Evolutionary conservation across 2,888 invertebrate species (phyloP).

Genomic region (Nemotelus nigrinus): DNA sequence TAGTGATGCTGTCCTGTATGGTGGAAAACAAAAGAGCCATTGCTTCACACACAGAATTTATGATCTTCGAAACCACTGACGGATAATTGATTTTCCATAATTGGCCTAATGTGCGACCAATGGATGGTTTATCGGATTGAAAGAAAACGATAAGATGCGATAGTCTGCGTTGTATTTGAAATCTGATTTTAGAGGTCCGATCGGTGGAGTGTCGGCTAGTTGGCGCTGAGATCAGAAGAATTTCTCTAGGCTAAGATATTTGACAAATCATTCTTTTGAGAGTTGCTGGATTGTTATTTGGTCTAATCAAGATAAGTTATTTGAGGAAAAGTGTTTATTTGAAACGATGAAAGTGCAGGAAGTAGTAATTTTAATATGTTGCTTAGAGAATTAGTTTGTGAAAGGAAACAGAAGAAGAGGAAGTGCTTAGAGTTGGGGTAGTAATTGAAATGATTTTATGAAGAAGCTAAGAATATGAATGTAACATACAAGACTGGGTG

Average conservation of each 20-base stretch:
- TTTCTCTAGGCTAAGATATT: neutral
- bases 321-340: too few species aligned
- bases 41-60: slow-evolving; percentile 44
- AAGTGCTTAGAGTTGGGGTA: too few species aligned
- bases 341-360: too few species aligned
- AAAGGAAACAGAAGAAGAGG: too few species aligned
- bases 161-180: neutral
- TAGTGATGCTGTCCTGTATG: neutral
- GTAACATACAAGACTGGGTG: too few species aligned
- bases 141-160: slow-evolving; percentile 16
- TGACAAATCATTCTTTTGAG: slow-evolving; percentile 22
- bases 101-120: slow-evolving; percentile 36
- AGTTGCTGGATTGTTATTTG: neutral
- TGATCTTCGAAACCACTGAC: slow-evolving; percentile 44
- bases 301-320: too few species aligned
- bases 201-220: neutral
- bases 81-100: slow-evolving; percentile 44
- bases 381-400: too few species aligned
- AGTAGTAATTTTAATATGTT: too few species aligned
- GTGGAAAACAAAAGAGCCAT: slow-evolving; percentile 43
- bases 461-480: too few species aligned
- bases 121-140: slow-evolving; percentile 30
- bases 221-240: slow-evolving; percentile 28
- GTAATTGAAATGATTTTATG: too few species aligned
- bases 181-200: neutral